Base-by-base conservation (phyloP, 2,797 vertebrate genomes). In the Lacerta bilineata region DNA sequence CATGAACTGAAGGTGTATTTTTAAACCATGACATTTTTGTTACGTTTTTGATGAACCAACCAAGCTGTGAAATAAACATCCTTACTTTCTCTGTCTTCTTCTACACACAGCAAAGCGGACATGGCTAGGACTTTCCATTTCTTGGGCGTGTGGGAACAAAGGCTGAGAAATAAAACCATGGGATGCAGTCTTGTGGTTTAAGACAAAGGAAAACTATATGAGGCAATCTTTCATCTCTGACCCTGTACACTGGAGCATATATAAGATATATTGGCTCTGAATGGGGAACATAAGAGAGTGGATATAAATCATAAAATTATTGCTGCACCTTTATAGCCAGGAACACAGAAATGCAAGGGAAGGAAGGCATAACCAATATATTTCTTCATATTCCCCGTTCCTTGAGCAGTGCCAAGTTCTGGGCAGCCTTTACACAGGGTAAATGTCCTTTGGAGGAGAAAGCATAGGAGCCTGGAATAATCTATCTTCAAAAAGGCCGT, bases 281-380 rank as follows among this genome's bases (percentile, higher is more conserved):
- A 87, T 75, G n/a, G 71, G 82, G 80, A 87, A 75, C 55, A 74
- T 75, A 82, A 75, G 55, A 87, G 55, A 76, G 69, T 82, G 71
- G 86, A 87, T 76, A 87, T 82, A 87, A 87, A 87, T 87, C 86
- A 87, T 82, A 82, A 82, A 75, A 82, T 82, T 76, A 87, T 64
- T 82, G 80, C 79, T 82, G 71, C 80, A 87, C 86, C 80, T 87
- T 87, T 87, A 76, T 87, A 75, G 80, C 80, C 39, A 82, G 59
- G 71, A 66, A 66, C 55, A 66, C 55, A 82, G 59, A 87, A 82
- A 82, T 69, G 59, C 80, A 87, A 87, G 72, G 27, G 71, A 64
- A 76, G 55, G 69, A 46, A 82, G 25, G 50, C 55, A 87, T 36
- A 87, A 29, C 39, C 43, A 82, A 87, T 82, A 75, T 82, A 76